A percentile compares a stretch with the other conserved stretches of the same genome.
phyloP scores from a whole-genome alignment of 2,113 vertebrate genomes.

The Hydropotes inermis region DNA sequence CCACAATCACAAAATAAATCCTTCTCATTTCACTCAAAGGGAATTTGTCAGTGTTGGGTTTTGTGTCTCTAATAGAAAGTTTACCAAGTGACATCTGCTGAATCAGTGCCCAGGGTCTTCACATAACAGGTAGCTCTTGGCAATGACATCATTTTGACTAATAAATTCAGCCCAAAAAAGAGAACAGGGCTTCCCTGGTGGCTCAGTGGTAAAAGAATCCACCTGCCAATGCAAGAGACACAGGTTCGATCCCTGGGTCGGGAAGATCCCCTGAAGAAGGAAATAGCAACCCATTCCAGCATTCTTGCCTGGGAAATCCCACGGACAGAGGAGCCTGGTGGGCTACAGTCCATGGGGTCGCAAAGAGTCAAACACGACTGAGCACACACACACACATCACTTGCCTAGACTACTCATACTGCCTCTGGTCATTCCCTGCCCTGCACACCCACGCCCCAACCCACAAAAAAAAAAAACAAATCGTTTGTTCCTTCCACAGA shows the following conservation, averaged over 20 bases:
- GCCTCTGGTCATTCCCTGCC: background rate
- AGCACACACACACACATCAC: background rate
- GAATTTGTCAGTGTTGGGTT: background rate
- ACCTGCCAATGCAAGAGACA: background rate
- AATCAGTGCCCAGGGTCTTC: background rate
- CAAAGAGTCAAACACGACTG: background rate
- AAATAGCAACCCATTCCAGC: background rate
- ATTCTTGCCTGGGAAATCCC: background rate
- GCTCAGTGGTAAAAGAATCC: background rate
- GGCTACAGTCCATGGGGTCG: background rate
- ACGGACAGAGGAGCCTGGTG: background rate
- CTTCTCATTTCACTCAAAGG: background rate
- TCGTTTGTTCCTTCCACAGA: background rate
- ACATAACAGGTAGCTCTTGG: background rate
- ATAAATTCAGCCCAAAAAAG: background rate
- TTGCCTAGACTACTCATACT: background rate
- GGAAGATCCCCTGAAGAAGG: background rate
- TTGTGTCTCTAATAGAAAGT: background rate
- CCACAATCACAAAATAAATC: background rate
- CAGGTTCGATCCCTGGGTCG: background rate
- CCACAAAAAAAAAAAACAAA: background rate
- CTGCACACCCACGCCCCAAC: background rate
- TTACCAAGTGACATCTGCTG: background rate
- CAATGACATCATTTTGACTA: background rate
- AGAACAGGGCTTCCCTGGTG: background rate